phyloP scores from a whole-genome alignment of 2,797 vertebrate genomes.

The Pseudochaenichthys georgianus region DNA sequence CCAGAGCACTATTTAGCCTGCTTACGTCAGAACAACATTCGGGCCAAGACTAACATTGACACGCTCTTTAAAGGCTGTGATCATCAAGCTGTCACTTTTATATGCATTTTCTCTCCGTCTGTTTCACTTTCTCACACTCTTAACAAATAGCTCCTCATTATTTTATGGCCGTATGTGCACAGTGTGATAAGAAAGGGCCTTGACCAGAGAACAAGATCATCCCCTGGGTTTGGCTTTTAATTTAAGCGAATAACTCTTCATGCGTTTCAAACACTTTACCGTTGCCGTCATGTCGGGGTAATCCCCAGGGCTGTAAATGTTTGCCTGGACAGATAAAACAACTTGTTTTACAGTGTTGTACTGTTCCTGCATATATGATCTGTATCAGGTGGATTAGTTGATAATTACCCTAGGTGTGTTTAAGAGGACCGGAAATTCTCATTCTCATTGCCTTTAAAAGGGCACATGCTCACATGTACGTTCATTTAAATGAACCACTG shows the following conservation, averaged over 20 bases:
- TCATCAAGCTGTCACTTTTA: constrained; percentile 32
- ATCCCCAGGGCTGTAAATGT: constrained; percentile 50
- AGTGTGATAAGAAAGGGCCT: constrained; percentile 30
- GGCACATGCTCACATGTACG: constrained; percentile 7
- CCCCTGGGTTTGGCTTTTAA: background rate
- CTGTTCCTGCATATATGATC: constrained; percentile 12
- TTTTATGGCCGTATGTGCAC: constrained; percentile 34
- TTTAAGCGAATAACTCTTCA: background rate
- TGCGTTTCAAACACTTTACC: background rate
- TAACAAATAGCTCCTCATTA: constrained; percentile 39
- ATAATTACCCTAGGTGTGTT: constrained; percentile 45
- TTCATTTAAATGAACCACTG: background rate
- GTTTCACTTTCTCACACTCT: constrained; percentile 4
- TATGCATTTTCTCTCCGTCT: background rate
- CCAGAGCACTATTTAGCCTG: constrained; percentile 16
- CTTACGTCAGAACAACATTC: constrained; percentile 57
- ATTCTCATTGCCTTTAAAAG: constrained; percentile 3
- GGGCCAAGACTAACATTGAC: constrained; percentile 35
- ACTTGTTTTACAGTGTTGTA: constrained; percentile 17
- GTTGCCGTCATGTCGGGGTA: constrained; percentile 15
- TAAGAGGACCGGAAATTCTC: background rate
- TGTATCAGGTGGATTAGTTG: constrained; percentile 39
- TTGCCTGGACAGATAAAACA: constrained; percentile 43
- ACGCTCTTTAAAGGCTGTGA: constrained; percentile 25
- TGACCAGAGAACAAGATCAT: constrained; percentile 9